Base-by-base conservation (phyloP, 2,797 vertebrate genomes). In the Sorex maritimensis region DNA sequence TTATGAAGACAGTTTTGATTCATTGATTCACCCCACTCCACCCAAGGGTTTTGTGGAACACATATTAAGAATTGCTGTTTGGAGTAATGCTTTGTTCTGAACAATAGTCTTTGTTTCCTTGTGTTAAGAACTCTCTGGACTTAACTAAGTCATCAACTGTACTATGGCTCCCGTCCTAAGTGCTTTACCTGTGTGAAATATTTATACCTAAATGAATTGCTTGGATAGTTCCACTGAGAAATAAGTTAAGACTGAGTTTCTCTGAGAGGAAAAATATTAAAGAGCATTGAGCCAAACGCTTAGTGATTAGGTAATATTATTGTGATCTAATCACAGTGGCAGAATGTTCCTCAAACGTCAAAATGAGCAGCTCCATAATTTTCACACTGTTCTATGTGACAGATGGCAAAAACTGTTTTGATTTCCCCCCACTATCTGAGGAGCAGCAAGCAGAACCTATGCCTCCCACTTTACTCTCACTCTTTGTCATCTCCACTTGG, bases 401-500 rank as follows among this genome's bases (percentile, higher is more conserved):
- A 86, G 90, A 92, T 94, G 52, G 91, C 67, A 90, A 81, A 96
- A 89, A 77, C 58, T 63, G 23, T 55, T 86, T 96, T 91, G 86
- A 92, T 96, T 97, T 23, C 80, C 68, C 78, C 63, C 74, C 74
- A 41, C 28, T 91, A 23, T 93, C 83, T 86, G 17, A 90, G 87
- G 95, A 95, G 34, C 63, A 73, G 91, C 74, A 63, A 93, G 46
- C 61, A 10, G 95, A 96, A 65, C 52, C 78, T 38, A 1, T 4
- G 86, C 77, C 81, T 0, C 52, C 6, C 30, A 26, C 93, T 96
- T 92, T 30, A 58, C 90, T 81, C 1, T 65, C 34, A 21, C 88
- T 97, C 72, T 87, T 94, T 97, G 95, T 95, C 92, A 63, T 97
- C 94, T 93, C 96, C 63, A 90, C 89, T 95, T 55, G 30, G 86